phyloP scores from a whole-genome alignment of 2,888 invertebrate species.

The Aporophyla lueneburgensis region DNA sequence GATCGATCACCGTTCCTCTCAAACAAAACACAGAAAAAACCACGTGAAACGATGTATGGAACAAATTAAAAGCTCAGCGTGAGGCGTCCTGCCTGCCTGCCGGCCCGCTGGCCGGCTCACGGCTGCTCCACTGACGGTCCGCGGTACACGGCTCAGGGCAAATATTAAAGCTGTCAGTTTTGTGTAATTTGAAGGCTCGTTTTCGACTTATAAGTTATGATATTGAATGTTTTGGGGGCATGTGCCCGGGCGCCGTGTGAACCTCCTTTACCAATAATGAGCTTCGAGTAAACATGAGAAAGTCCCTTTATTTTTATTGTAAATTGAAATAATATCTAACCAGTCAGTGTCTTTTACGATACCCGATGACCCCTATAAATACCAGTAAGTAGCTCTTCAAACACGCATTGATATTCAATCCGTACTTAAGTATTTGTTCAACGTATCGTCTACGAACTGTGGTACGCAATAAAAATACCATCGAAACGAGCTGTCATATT shows the following conservation, averaged over 20 bases:
- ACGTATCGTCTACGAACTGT: slow-evolving; percentile 60
- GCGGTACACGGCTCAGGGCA: slow-evolving; percentile 82
- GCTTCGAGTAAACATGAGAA: slow-evolving; percentile 77
- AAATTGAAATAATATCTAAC: slow-evolving; percentile 81
- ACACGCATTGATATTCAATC: slow-evolving; percentile 74
- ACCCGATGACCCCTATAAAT: slow-evolving; percentile 75
- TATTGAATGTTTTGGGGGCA: slow-evolving; percentile 87
- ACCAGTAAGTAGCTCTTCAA: slow-evolving; percentile 69
- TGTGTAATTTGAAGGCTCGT: slow-evolving; percentile 89
- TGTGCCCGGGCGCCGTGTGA: slow-evolving; percentile 78
- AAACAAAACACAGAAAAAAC: slow-evolving; percentile 88
- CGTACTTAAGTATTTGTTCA: slow-evolving; percentile 72
- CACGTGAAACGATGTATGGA: slow-evolving; percentile 88
- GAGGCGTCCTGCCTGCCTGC: slow-evolving; percentile 76
- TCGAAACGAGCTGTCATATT: slow-evolving; percentile 75
- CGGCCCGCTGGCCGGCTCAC: slow-evolving; percentile 12
- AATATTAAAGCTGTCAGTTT: slow-evolving; percentile 90
- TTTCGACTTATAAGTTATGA: slow-evolving; percentile 88
- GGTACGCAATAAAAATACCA: slow-evolving; percentile 75
- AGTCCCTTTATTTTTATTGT: slow-evolving; percentile 72
- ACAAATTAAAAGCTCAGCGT: slow-evolving; percentile 91
- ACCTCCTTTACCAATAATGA: slow-evolving; percentile 75
- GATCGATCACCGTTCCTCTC: slow-evolving; percentile 87
- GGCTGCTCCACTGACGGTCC: slow-evolving; percentile 64
- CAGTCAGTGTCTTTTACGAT: slow-evolving; percentile 79